Evolutionary conservation across 1,140 invertebrate genomes (phyloP).

Genomic region (Hylaeus volcanicus): DNA sequence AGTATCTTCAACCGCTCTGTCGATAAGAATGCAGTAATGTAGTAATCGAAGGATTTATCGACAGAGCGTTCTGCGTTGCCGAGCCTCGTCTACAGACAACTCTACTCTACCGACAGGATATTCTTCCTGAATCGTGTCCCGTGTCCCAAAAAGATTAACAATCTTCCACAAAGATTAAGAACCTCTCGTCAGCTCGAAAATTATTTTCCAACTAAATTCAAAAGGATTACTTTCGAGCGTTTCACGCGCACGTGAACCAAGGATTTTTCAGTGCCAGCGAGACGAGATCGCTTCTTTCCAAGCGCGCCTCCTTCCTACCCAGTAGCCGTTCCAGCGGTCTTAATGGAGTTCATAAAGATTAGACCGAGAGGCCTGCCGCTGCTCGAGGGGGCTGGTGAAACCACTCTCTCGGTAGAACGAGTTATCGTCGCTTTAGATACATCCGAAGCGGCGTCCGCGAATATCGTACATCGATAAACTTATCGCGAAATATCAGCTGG

Average conservation of each 20-base stretch:
- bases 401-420: constrained; percentile 59
- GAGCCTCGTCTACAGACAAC: no score
- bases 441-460: constrained; percentile 52
- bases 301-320: constrained; percentile 29
- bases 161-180: no score
- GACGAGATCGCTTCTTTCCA: neutral
- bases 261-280: neutral
- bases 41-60: no score
- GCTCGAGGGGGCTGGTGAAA: constrained; percentile 54
- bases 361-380: constrained; percentile 52
- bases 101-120: no score
- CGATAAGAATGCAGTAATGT: no score
- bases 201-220: no score
- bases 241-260: neutral
- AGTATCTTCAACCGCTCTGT: no score
- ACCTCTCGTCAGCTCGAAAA: no score
- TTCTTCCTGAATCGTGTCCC: no score
- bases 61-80: no score
- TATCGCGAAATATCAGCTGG: constrained; percentile 59
- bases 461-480: constrained; percentile 64
- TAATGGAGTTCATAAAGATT: constrained; percentile 67
- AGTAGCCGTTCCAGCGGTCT: constrained; percentile 57
- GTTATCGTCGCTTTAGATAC: constrained; percentile 60
- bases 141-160: no score
- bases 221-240: no score